These are phyloP conservation scores for Zosterops borbonicus DNA, from an alignment of 2,113 vertebrate genomes.

Conservation along the genomic window DNA sequence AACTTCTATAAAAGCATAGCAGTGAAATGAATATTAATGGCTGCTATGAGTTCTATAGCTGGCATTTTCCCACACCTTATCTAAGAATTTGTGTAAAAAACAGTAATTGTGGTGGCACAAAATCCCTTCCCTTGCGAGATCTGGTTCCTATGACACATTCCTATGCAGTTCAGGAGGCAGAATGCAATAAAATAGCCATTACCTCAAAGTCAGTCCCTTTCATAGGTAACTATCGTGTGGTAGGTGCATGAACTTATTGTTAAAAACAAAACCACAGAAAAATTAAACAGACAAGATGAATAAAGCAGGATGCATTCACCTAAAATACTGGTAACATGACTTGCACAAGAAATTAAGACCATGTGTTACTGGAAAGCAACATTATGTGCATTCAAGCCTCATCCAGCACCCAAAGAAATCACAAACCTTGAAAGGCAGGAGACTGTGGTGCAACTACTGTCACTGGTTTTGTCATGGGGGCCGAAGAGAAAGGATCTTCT, in stretches of 20 bases:
- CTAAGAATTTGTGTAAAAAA: not conserved
- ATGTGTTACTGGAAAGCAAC: not conserved
- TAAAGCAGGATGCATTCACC: conserved; percentile 8
- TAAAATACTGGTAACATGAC: not conserved
- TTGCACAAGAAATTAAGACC: conserved; percentile 20
- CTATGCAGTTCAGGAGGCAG: not conserved
- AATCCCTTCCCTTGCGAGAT: not conserved
- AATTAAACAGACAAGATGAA: conserved; percentile 30
- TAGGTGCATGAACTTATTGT: not conserved
- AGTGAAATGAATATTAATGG: not conserved
- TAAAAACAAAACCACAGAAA: conserved; percentile 35
- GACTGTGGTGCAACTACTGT: conserved; percentile 84
- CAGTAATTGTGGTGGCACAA: not conserved
- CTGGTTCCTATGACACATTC: not conserved
- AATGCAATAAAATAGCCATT: not conserved
- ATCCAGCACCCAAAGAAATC: not conserved
- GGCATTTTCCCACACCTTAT: not conserved
- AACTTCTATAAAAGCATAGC: not conserved
- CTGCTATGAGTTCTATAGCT: not conserved
- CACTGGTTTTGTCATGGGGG: conserved; percentile 88
- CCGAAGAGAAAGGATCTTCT: conserved; percentile 93
- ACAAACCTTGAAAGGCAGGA: conserved; percentile 89
- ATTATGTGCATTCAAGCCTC: not conserved
- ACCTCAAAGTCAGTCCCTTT: not conserved
- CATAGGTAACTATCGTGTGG: conserved; percentile 7